Evolutionary conservation across 2,797 vertebrate genomes (phyloP).

Genomic region (Morus bassanus): DNA sequence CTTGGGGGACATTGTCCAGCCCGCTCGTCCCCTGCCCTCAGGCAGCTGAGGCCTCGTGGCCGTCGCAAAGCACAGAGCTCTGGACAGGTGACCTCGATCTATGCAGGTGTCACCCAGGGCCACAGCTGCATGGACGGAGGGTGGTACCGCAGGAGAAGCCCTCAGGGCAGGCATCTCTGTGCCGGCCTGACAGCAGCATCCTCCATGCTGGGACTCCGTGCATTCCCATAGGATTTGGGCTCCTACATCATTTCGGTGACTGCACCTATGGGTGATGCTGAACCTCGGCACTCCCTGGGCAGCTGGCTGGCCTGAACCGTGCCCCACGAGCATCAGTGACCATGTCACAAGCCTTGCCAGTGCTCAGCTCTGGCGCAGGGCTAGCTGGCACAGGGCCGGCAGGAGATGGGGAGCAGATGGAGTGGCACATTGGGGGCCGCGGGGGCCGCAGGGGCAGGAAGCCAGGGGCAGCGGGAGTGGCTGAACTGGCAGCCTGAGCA

Average conservation of each 20-base stretch:
- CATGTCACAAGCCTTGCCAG: accelerated
- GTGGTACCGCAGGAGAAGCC: not conserved
- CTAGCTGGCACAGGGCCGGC: not conserved
- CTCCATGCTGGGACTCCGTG: accelerated
- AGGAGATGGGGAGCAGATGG: constrained; percentile 34
- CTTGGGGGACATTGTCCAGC: accelerated
- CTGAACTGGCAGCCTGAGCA: not conserved
- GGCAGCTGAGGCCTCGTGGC: not conserved
- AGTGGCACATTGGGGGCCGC: not conserved
- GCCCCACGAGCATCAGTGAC: accelerated
- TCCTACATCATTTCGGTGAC: not conserved
- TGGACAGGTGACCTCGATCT: not conserved
- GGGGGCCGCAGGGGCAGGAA: not conserved
- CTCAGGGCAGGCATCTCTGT: not conserved
- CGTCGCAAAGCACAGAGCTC: accelerated
- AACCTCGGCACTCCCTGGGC: not conserved
- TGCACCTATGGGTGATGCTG: not conserved
- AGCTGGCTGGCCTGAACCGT: accelerated
- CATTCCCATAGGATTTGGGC: not conserved
- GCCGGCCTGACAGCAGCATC: not conserved
- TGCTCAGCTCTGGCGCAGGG: not conserved
- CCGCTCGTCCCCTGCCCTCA: not conserved
- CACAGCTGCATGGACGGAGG: not conserved
- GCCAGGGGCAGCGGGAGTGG: not conserved
- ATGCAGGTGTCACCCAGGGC: not conserved